phyloP scores from a whole-genome alignment of 92 coral and sea anemone genomes.

The Actinernus sp. region DNA sequence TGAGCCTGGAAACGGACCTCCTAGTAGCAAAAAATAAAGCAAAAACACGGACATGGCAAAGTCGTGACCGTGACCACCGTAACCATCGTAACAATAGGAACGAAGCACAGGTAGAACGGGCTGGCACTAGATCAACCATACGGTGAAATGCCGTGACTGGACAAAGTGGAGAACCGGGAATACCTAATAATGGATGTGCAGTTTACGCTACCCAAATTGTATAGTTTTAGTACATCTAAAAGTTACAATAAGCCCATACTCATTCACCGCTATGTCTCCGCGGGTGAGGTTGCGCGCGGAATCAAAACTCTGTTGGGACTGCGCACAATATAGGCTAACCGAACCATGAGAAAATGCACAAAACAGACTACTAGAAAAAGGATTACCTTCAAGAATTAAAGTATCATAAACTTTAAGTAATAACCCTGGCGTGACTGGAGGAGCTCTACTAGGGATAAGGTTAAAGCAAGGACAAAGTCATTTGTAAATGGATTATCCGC shows the following conservation, averaged over 20 bases:
- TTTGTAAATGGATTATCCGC: too few relatives aligned
- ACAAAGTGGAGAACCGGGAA: constrained; percentile 26
- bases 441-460: constrained; percentile 19
- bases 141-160: constrained; percentile 21
- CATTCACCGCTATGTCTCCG: not conserved
- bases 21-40: too few relatives aligned
- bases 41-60: too few relatives aligned
- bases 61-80: too few relatives aligned
- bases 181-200: constrained; percentile 25
- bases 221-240: constrained; percentile 23
- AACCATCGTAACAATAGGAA: constrained; percentile 6
- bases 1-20: too few relatives aligned
- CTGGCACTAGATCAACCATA: constrained; percentile 24
- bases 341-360: too few relatives aligned
- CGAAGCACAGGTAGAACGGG: constrained; percentile 1
- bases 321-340: constrained; percentile 7
- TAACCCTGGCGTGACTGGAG: constrained; percentile 28
- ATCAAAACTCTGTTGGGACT: too few relatives aligned
- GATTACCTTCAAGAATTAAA: constrained; percentile 8
- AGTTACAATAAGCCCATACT: constrained; percentile 13
- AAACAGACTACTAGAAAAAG: constrained; percentile 6
- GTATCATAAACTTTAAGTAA: not conserved
- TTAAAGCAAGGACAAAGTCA: constrained; percentile 17
- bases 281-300: constrained; percentile 20
- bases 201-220: constrained; percentile 31